These are phyloP conservation scores for Nephila pilipes DNA, from an alignment of 1,140 invertebrate species.

Conservation along the genomic window DNA sequence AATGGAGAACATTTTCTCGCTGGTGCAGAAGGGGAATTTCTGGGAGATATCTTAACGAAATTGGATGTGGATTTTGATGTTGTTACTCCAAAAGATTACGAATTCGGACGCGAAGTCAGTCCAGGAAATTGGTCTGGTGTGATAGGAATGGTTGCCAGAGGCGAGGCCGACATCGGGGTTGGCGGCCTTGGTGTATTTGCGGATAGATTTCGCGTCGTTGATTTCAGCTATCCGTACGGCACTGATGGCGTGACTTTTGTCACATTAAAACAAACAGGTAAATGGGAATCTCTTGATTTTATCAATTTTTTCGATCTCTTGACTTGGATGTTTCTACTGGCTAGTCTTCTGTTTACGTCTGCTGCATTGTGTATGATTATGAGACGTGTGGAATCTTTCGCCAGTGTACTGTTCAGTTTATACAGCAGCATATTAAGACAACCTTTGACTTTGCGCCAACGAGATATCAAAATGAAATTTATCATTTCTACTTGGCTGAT, in stretches of 20 bases:
- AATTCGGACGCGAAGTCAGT: neutral
- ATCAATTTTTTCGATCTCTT: neutral
- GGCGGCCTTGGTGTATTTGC: neutral
- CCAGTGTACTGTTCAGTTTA: neutral
- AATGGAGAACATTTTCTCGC: no score
- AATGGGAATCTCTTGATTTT: no score
- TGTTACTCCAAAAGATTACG: neutral
- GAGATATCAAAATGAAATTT: neutral
- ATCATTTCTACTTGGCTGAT: neutral
- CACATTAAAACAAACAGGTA: no score
- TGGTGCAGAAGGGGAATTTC: no score
- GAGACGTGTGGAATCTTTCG: neutral
- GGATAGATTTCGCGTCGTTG: neutral
- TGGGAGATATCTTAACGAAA: no score
- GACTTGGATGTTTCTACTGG: neutral
- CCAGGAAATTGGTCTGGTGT: neutral
- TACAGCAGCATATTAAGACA: neutral
- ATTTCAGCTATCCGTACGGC: neutral
- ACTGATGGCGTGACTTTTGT: neutral
- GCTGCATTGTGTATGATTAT: no score
- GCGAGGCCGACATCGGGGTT: neutral
- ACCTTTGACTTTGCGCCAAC: no score
- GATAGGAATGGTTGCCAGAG: neutral
- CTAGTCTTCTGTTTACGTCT: neutral
- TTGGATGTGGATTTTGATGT: neutral